Evolutionary conservation across 2,113 vertebrate genomes (phyloP).

Genomic region (Smithornis capensis): DNA sequence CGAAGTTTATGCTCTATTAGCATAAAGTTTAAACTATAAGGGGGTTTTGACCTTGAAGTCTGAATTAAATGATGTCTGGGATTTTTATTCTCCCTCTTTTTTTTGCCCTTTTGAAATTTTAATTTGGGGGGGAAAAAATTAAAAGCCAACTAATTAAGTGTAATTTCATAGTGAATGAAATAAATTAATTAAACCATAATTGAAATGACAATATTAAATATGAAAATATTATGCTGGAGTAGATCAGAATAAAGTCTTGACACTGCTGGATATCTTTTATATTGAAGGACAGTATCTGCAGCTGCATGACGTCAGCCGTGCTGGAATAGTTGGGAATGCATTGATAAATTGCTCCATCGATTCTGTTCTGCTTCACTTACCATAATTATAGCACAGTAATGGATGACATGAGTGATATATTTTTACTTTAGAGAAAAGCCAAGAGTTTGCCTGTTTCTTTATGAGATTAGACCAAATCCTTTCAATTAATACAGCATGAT

Average conservation of each 20-base stretch:
- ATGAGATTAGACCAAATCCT: slow-evolving; percentile 81
- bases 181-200: slow-evolving; percentile 80
- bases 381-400: slow-evolving; percentile 96
- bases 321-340: slow-evolving; percentile 82
- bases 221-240: slow-evolving; percentile 77
- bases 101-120: slow-evolving; percentile 49
- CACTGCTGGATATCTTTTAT: slow-evolving; percentile 69
- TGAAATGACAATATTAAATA: slow-evolving; percentile 73
- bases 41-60: slow-evolving; percentile 62
- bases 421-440: slow-evolving; percentile 83
- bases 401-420: slow-evolving; percentile 89
- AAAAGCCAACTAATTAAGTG: slow-evolving; percentile 66
- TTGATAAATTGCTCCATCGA: slow-evolving; percentile 96
- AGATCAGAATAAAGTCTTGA: slow-evolving; percentile 74
- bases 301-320: slow-evolving; percentile 76
- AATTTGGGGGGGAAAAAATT: slow-evolving; percentile 29
- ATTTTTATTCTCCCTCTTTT: slow-evolving; percentile 52
- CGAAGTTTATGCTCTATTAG: slow-evolving; percentile 68
- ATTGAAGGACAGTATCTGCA: slow-evolving; percentile 82
- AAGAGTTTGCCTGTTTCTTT: slow-evolving; percentile 80
- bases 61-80: slow-evolving; percentile 56
- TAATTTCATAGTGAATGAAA: slow-evolving; percentile 70
- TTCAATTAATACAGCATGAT: slow-evolving; percentile 80
- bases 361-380: slow-evolving; percentile 92
- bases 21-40: slow-evolving; percentile 66